Evolutionary conservation across 2,888 invertebrate species (phyloP).

Genomic region (Mesoligia furuncula): DNA sequence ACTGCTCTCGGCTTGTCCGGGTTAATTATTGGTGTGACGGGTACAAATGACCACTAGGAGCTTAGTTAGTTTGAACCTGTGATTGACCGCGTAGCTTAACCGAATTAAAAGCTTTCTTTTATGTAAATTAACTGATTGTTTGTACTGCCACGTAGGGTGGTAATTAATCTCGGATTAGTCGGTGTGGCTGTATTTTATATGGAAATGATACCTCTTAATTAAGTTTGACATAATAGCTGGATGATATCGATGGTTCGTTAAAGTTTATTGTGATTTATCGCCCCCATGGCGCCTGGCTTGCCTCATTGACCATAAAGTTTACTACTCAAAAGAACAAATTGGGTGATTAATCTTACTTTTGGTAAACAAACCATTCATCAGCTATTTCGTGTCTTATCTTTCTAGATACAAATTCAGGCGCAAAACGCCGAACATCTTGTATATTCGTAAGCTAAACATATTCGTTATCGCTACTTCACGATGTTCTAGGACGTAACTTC

Average conservation of each 20-base stretch:
- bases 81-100: constrained; percentile 85
- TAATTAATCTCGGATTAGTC: constrained; percentile 77
- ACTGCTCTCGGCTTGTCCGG: constrained; percentile 77
- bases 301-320: constrained; percentile 62
- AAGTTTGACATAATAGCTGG: constrained; percentile 74
- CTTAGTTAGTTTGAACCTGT: constrained; percentile 82
- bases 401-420: not conserved
- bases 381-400: constrained; percentile 6
- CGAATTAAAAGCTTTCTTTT: constrained; percentile 88
- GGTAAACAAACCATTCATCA: constrained; percentile 47
- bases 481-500: constrained; percentile 48
- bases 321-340: constrained; percentile 59
- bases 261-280: constrained; percentile 72
- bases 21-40: constrained; percentile 86
- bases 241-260: constrained; percentile 72
- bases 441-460: constrained; percentile 16
- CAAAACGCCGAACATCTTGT: constrained; percentile 2
- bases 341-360: constrained; percentile 51
- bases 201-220: constrained; percentile 74
- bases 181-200: constrained; percentile 71
- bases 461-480: constrained; percentile 33
- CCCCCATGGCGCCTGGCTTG: constrained; percentile 52
- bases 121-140: constrained; percentile 87
- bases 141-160: constrained; percentile 72
- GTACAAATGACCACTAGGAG: constrained; percentile 85